These are phyloP conservation scores for Erpornis zantholeuca DNA, from an alignment of 2,113 vertebrate species.

Conservation along the genomic window DNA sequence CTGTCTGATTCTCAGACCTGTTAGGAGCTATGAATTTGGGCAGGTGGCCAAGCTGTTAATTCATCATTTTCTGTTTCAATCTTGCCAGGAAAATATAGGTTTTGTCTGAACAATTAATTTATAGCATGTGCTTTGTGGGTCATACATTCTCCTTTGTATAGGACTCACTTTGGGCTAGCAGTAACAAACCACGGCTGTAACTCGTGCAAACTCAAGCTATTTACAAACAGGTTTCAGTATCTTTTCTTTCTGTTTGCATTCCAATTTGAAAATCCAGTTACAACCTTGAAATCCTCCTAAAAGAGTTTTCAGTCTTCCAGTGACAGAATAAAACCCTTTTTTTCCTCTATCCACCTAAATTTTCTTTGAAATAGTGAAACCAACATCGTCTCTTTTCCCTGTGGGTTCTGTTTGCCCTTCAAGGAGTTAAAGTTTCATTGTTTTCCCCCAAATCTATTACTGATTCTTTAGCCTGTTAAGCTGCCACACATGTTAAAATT, in stretches of 20 bases:
- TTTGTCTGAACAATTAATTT: background rate
- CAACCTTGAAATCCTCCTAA: background rate
- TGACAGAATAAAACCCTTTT: background rate
- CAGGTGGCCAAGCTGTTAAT: background rate
- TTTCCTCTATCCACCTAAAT: background rate
- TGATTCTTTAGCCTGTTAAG: background rate
- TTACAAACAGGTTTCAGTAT: background rate
- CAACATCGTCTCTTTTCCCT: background rate
- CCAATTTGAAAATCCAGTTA: background rate
- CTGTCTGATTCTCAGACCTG: background rate
- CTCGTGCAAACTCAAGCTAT: background rate
- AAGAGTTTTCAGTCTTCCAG: slow-evolving; percentile 1
- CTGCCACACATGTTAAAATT: background rate
- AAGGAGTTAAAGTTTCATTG: background rate
- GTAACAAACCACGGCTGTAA: background rate
- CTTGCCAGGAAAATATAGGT: background rate
- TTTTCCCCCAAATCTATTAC: background rate
- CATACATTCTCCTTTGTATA: background rate
- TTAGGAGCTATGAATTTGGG: background rate
- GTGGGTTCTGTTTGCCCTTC: background rate
- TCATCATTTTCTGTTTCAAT: background rate
- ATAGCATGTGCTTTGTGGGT: background rate
- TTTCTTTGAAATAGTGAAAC: slow-evolving; percentile 5
- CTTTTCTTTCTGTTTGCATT: background rate
- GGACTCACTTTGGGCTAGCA: background rate